Evolutionary conservation across 2,113 vertebrate species (phyloP), one percentile per base, ranked within the genome.

Genomic region (Brachypodius melanocephalos): DNA sequence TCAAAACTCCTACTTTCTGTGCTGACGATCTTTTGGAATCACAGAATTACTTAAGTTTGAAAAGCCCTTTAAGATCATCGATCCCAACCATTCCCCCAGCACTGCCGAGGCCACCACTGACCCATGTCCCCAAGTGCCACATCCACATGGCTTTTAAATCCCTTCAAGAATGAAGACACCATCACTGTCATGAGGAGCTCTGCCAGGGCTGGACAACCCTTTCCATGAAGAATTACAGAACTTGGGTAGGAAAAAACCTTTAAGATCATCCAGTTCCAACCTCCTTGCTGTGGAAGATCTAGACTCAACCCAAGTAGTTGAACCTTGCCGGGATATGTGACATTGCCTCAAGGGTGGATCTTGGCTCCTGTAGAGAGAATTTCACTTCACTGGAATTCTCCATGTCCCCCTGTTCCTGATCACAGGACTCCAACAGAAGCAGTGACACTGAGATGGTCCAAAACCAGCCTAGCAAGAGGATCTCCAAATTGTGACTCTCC

Each of bases 371-470:
- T 25, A 52, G 31, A 58, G 40, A 16, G 15, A 63, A 24, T 79
- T 93, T 51, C 20, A 57, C 74, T 25, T 65, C 40, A 3, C 1
- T 79, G 28, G 43, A 63, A 7, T 82, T 82, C 28, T 78, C 18
- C 28, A 1, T 36, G 16, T 69, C 65, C 18, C 52, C 12, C 21
- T 8, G 1, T 40, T 88, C 65, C 8, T 71, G 1, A 32, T 72
- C 54, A 22, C 0, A 0, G 20, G 36, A 20, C 1, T 21, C 42
- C 21, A 43, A 1, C n/a, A 81, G n/a, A 29, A 66, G 17, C 69
- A 40, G 7, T 45, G 82, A 9, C 42, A 36, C 69, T 31, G 82
- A 57, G 42, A 4, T 58, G 36, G 8, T 45, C 38, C 34, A 46
- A 58, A 58, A 81, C 38, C 69, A 92, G 42, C 49, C 49, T 16